phyloP scores from a whole-genome alignment of 1,140 invertebrate species.

The Ptiloglossa arizonensis region DNA sequence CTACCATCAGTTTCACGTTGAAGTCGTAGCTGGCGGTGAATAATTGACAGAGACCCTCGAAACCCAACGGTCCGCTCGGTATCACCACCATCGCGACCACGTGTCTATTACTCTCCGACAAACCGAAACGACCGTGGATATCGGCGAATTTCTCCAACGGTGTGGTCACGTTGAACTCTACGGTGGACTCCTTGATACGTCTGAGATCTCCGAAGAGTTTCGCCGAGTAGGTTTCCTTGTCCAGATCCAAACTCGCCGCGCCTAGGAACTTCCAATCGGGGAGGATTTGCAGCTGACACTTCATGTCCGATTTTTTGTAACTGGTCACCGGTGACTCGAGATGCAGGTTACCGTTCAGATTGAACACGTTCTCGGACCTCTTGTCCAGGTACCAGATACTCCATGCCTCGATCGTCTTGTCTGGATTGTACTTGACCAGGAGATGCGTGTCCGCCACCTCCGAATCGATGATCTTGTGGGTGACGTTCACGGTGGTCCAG shows the following conservation, averaged over 20 bases:
- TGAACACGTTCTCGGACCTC: constrained; percentile 75
- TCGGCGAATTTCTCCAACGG: constrained; percentile 85
- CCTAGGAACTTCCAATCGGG: constrained; percentile 85
- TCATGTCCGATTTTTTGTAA: constrained; percentile 85
- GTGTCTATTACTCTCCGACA: constrained; percentile 86
- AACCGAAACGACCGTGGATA: constrained; percentile 86
- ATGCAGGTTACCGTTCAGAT: constrained; percentile 83
- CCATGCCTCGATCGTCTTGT: constrained; percentile 82
- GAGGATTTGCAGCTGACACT: constrained; percentile 84
- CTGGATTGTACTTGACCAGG: constrained; percentile 81
- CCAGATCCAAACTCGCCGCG: constrained; percentile 86
- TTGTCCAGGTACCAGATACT: constrained; percentile 83
- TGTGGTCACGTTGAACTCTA: constrained; percentile 87
- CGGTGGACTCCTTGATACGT: constrained; percentile 75
- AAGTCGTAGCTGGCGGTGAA: constrained; percentile 85
- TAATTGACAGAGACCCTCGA: constrained; percentile 83
- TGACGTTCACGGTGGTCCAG: constrained; percentile 82
- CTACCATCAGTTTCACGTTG: constrained; percentile 87
- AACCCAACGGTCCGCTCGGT: constrained; percentile 85
- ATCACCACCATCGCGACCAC: constrained; percentile 87
- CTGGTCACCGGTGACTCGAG: constrained; percentile 84
- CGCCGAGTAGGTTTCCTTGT: constrained; percentile 85
- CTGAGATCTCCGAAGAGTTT: constrained; percentile 74
- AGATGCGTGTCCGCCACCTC: constrained; percentile 81
- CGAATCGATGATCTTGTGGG: constrained; percentile 81